Conservation (phyloP, 2,888 invertebrate genomes). For the Agonopterix heracliana region DNA sequence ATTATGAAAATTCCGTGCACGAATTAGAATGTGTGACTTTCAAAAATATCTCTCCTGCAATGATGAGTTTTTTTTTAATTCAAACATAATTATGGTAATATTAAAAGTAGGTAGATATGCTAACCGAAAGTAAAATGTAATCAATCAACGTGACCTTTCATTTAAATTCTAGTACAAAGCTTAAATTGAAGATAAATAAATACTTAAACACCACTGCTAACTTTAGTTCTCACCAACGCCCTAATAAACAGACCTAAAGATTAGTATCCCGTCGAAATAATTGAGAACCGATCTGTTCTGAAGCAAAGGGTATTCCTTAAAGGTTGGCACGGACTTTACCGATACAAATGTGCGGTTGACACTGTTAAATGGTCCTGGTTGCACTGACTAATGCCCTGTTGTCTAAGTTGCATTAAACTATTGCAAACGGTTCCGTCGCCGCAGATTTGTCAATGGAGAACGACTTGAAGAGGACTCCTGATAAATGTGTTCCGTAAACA, state of each 20-base stretch:
- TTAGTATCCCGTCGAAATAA: conserved; percentile 5
- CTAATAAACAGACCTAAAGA: not conserved
- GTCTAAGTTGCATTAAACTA: conserved; percentile 64
- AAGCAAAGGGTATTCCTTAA: conserved; percentile 3
- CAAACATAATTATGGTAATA: no score
- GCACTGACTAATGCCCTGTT: conserved; percentile 58
- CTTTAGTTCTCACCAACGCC: no score
- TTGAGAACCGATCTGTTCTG: conserved; percentile 9
- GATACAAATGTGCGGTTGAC: conserved; percentile 71
- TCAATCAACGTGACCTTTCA: no score
- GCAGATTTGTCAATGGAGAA: conserved; percentile 56
- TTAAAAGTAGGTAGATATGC: no score
- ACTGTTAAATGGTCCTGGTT: conserved; percentile 63
- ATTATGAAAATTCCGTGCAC: no score
- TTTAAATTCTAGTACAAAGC: no score
- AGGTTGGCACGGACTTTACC: conserved; percentile 22
- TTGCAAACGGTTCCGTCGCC: conserved; percentile 51
- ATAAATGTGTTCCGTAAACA: conserved; percentile 46
- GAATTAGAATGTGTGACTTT: no score
- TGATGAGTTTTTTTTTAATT: no score
- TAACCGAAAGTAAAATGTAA: no score
- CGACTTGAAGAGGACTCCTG: conserved; percentile 35
- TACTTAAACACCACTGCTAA: no score
- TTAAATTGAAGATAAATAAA: no score
- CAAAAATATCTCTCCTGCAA: no score